Evolutionary conservation across 2,888 invertebrate species (phyloP).

Genomic region (Silvanus unidentatus): DNA sequence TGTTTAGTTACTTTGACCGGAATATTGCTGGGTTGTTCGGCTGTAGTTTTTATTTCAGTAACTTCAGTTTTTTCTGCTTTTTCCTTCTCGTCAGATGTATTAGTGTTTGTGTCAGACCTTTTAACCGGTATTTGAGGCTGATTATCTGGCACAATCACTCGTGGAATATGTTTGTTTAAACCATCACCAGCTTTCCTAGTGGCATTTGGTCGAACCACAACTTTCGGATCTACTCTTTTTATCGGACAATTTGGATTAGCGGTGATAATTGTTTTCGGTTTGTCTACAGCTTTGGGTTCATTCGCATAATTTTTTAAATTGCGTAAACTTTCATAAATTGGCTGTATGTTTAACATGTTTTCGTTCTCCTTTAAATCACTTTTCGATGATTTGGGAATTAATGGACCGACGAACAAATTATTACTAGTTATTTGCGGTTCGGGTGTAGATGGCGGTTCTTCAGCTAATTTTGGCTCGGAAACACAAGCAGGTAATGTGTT

Average conservation of each 20-base stretch:
- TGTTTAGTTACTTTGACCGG: slow-evolving; percentile 8
- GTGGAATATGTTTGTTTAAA: slow-evolving; percentile 43
- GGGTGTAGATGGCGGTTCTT: slow-evolving; percentile 46
- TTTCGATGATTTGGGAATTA: slow-evolving; percentile 44
- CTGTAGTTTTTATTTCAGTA: slow-evolving; percentile 1
- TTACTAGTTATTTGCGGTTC: slow-evolving; percentile 51
- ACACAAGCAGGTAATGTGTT: slow-evolving; percentile 39
- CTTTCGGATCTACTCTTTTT: slow-evolving; percentile 51
- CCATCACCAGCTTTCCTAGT: slow-evolving; percentile 35
- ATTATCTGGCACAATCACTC: slow-evolving; percentile 46
- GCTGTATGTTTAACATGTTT: slow-evolving; percentile 31
- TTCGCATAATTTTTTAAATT: slow-evolving; percentile 11
- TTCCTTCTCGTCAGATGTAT: slow-evolving; percentile 1
- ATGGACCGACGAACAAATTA: slow-evolving; percentile 52
- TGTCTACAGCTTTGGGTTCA: slow-evolving; percentile 10
- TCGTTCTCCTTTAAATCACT: slow-evolving; percentile 20
- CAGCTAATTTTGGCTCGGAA: slow-evolving; percentile 46
- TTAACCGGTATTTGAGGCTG: slow-evolving; percentile 21
- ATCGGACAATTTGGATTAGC: slow-evolving; percentile 46
- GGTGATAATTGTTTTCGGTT: slow-evolving; percentile 48
- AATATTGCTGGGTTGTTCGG: background rate
- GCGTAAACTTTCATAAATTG: slow-evolving; percentile 36
- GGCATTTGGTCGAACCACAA: slow-evolving; percentile 56
- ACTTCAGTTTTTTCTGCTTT: slow-evolving; percentile 6
- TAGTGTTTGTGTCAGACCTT: slow-evolving; percentile 7